Percentiles rank a stretch among this genome's conserved stretches.
phyloP scores from a whole-genome alignment of 1,140 invertebrate genomes.

The Copidosoma floridanum region DNA sequence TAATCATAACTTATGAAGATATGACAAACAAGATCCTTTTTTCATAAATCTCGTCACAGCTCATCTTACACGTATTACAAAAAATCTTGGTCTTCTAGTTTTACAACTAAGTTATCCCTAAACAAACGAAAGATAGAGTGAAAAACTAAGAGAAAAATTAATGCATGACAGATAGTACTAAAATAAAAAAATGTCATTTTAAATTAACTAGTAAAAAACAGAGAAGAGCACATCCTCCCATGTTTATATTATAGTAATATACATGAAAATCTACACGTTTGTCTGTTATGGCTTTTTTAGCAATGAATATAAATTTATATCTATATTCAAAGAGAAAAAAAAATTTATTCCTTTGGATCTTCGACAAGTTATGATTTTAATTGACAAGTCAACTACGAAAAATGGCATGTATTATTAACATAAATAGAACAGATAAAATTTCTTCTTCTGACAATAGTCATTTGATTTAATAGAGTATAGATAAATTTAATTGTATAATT shows the following conservation, averaged over 20 bases:
- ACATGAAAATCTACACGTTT: slow-evolving; percentile 11
- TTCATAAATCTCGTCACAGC: slow-evolving; percentile 20
- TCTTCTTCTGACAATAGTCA: slow-evolving; percentile 6
- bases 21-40: not conserved
- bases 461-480: too few relatives aligned
- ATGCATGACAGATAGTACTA: too few relatives aligned
- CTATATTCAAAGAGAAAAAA: too few relatives aligned
- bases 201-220: not conserved
- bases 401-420: too few relatives aligned
- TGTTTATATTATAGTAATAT: too few relatives aligned
- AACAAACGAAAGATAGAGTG: too few relatives aligned
- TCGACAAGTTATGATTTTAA: too few relatives aligned
- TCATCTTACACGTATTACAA: slow-evolving; percentile 10
- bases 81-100: slow-evolving; percentile 23
- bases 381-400: too few relatives aligned
- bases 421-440: not conserved
- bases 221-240: not conserved
- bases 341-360: too few relatives aligned
- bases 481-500: too few relatives aligned
- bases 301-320: too few relatives aligned
- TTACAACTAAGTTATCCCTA: not conserved
- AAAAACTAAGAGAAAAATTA: too few relatives aligned
- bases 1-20: not conserved
- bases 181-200: not conserved
- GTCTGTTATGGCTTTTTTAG: slow-evolving; percentile 1